Evolutionary conservation across 2,113 vertebrate genomes (phyloP), one percentile per base, ranked within the genome.

Genomic region (Trogon melanurus): DNA sequence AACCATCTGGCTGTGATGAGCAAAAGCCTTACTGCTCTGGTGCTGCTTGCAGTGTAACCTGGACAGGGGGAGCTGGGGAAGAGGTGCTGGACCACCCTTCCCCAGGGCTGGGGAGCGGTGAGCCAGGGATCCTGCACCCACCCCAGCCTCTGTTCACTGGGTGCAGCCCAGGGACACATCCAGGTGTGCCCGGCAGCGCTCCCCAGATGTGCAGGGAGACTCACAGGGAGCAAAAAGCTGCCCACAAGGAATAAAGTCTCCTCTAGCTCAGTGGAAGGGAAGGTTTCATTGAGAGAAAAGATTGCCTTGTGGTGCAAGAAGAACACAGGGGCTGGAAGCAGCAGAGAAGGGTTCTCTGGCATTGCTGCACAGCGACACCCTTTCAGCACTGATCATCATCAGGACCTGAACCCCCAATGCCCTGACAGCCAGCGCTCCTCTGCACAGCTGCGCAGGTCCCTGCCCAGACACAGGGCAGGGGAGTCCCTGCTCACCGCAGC

Each of bases 361-460:
- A 11, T 15, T 64, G 78, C 74, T 78, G 25, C 36, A 36, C 38
- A 22, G 3, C 29, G 26, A 19, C 8, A 17, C 9, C 36, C 34
- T 71, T n/a, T n/a, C 5, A 5, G 29, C 4, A 32, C 13, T 0
- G 3, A 54, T 14, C 2, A 1, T 38, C 22, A 2, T 1, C 11
- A 79, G 41, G 6, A 45, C 23, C 53, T 0, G 0, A 60, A 14
- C 3, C 30, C 36, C 44, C 4, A 11, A 4, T 0, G 1, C 3
- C 54, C 53, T 11, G 3, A 6, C 44, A 21, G 53, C 41, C 67
- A 45, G 38, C 60, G 69, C 27, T 19, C 10, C 64, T 18, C 64
- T 0, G 1, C 30, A 32, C 7, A 29, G 75, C 11, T 29, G 2
- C 0, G 5, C 32, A 16, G 51, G 8, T 45, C 9, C 45, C 2